Base-by-base conservation (phyloP, 2,113 vertebrate species). In the Polypterus senegalus region DNA sequence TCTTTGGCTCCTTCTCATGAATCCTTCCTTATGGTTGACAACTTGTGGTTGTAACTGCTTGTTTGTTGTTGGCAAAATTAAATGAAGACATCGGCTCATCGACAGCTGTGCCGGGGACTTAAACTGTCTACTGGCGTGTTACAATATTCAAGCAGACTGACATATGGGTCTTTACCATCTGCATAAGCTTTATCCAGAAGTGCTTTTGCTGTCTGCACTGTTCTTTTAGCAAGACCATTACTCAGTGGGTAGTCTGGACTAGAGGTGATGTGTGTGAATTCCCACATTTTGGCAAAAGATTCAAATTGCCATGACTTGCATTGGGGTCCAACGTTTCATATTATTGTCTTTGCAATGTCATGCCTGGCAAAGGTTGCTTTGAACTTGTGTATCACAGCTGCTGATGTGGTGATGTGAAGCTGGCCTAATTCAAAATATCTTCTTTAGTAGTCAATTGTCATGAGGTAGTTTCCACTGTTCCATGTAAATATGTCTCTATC, bases 121-220 rank as follows among this genome's bases (percentile, higher is more conserved):
- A 43, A 69, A 63, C 53, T 53, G 49, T 67, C 61, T 0, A 69
- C 62, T 9, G 65, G 60, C 1, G 63, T 67, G 55, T 66, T 70
- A 0, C 9, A 4, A 11, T 70, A 67, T 11, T 71, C 58, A 2
- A 66, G 55, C 1, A 71, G 55, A 55, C 60, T 55, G 1, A 64
- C n/a, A 3, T 62, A 63, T 0, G 51, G 54, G n/a, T 71, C 69
- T 47, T 6, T 59, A 1, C 52, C 5, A 9, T 69, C 65, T 4
- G 59, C 56, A 57, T 58, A 71, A 5, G 63, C 58, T 7, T 70
- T 72, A 43, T 58, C 53, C 56, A 63, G 7, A 0, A 69, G 7
- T 0, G 3, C 10, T 2, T 67, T 69, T 5, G 58, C 67, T 10
- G 49, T 67, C 3, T 65, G 61, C 1, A 70, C 63, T 0, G 44